phyloP scores from a whole-genome alignment of 2,888 invertebrate species.

The Frankliniella fusca region DNA sequence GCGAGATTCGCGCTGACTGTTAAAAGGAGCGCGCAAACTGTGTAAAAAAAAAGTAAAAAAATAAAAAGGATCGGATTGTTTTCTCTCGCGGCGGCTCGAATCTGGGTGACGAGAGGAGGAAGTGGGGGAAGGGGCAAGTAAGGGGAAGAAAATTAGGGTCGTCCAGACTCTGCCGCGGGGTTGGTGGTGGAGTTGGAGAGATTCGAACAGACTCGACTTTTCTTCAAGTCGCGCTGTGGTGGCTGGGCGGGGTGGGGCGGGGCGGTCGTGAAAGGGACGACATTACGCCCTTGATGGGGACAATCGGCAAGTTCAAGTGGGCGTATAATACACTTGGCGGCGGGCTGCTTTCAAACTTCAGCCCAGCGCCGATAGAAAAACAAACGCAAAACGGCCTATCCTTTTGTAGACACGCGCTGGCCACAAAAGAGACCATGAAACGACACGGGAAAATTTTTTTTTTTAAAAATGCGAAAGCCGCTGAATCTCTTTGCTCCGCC shows the following conservation, averaged over 20 bases:
- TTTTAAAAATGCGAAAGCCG: too few relatives aligned
- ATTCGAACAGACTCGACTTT: constrained; percentile 22
- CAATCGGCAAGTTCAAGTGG: neutral
- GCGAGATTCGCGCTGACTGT: neutral
- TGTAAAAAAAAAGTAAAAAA: neutral
- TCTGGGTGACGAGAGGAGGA: neutral
- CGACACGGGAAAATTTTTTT: too few relatives aligned
- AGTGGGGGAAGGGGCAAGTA: neutral
- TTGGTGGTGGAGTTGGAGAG: neutral
- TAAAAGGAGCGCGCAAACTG: neutral
- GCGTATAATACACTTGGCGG: neutral
- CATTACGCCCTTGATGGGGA: neutral
- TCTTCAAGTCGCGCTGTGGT: neutral
- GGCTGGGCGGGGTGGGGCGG: neutral
- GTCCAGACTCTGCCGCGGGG: too few relatives aligned
- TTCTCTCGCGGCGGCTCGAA: neutral
- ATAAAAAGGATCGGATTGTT: constrained; percentile 10
- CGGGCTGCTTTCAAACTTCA: neutral
- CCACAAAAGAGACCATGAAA: too few relatives aligned
- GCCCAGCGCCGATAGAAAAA: neutral
- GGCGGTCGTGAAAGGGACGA: neutral
- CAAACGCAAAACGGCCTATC: neutral
- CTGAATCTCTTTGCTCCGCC: too few relatives aligned
- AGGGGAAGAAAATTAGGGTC: neutral
- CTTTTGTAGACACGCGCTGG: too few relatives aligned